These are phyloP conservation scores for Enteromius radiatus DNA, from an alignment of 2,797 vertebrate species.

Conservation along the genomic window DNA sequence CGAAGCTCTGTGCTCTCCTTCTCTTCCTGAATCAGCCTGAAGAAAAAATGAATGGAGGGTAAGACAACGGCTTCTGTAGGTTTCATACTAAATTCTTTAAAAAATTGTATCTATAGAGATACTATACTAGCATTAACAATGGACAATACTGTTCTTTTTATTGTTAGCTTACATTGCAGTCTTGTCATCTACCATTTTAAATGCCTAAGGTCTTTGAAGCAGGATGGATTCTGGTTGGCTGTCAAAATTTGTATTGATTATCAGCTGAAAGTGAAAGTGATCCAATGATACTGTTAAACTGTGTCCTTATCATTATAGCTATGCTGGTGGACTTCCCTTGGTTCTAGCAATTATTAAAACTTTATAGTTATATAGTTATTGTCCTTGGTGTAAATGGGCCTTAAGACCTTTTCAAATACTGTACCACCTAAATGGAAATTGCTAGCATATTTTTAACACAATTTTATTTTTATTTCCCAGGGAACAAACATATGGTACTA, in stretches of 20 bases:
- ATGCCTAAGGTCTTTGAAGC: neutral
- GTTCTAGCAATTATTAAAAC: neutral
- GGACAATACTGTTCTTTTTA: neutral
- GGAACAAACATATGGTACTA: neutral
- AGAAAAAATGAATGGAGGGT: neutral
- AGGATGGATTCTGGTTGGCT: neutral
- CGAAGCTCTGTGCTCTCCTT: conserved; percentile 89
- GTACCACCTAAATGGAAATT: neutral
- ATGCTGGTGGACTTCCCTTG: neutral
- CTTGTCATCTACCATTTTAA: neutral
- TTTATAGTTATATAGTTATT: neutral
- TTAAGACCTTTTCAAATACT: neutral
- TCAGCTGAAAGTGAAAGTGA: neutral
- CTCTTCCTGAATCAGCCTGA: conserved; percentile 89
- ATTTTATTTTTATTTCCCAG: neutral
- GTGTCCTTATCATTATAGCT: neutral
- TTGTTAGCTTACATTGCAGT: neutral
- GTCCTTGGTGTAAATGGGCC: neutral
- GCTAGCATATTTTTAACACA: neutral
- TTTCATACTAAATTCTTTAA: neutral
- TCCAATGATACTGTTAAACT: neutral
- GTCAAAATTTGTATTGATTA: neutral
- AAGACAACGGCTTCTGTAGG: neutral
- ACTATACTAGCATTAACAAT: neutral
- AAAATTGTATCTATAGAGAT: neutral